Evolutionary conservation across 2,113 vertebrate genomes (phyloP).

Genomic region (Physeter macrocephalus): DNA sequence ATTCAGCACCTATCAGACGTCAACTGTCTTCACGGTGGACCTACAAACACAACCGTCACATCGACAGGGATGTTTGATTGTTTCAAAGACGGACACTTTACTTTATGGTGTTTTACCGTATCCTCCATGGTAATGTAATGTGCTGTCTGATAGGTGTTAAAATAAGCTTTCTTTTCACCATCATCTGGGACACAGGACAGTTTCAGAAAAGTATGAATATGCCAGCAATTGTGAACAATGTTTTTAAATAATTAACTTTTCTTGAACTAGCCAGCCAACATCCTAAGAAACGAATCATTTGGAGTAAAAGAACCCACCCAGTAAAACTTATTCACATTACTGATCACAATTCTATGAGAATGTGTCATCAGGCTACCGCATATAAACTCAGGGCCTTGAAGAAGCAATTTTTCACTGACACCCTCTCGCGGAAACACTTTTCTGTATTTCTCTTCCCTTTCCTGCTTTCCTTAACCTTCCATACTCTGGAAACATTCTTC

Average conservation of each 20-base stretch:
- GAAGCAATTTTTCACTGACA: not conserved
- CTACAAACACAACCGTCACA: not conserved
- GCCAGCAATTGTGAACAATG: not conserved
- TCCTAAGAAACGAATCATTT: not conserved
- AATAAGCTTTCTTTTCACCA: not conserved
- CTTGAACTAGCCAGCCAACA: not conserved
- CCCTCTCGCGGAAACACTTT: not conserved
- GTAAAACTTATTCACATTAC: not conserved
- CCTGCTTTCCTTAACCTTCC: not conserved
- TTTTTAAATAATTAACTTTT: not conserved
- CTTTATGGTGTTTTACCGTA: not conserved
- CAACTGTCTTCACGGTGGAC: not conserved
- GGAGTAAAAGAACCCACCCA: not conserved
- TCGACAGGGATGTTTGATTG: not conserved
- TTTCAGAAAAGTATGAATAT: not conserved
- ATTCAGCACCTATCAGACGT: not conserved
- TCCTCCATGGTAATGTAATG: not conserved
- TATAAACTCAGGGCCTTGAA: not conserved
- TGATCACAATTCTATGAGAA: not conserved
- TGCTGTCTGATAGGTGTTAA: not conserved
- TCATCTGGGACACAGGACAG: not conserved
- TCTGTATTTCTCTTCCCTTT: not conserved
- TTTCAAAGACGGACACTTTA: not conserved
- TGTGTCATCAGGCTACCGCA: not conserved
- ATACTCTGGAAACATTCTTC: not conserved